Evolutionary conservation across 2,888 invertebrate species (phyloP), one percentile per base, ranked within the genome.

Genomic region (Willowsia nigromaculata): DNA sequence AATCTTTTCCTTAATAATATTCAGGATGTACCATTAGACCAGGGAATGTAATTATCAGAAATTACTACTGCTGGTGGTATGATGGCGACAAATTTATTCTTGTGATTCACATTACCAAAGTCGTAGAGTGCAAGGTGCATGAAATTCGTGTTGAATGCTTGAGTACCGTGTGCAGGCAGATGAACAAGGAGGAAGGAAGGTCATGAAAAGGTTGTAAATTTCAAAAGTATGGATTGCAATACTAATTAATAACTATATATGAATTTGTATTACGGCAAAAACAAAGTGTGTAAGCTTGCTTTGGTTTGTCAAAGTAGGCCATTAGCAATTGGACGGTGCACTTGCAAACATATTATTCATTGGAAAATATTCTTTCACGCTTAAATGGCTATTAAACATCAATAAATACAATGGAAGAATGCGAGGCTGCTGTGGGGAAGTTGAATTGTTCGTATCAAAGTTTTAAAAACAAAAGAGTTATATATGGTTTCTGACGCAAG

Each of bases 381-480:
- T 50, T 76, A 13, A 74, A 74, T 74, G 22, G 71, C 71, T 15
- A 74, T 65, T 74, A 74, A 50, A 50, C 53, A 76, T 50, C 30
- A 76, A 76, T 76, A 15, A 30, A 50, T 76, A 76, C 76, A 76
- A 76, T 76, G 50, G 47, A 76, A 76, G 50, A 76, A 76, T 76
- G 76, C 22, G 47, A 74, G 22, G 15, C 15, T 74, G 74, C 4
- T 76, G 27, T 50, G 76, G 33, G 53, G n/a, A 65, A 65, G 13
- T 76, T 40, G 71, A 74, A 76, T 76, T 76, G 76, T 76, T 76
- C 50, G 15, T 50, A 47, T 50, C 50, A 76, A 27, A 30, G 30
- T 50, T 76, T 76, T 47, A 50, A 76, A 76, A 76, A 76, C 50
- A 50, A 53, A 53, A 53, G 50, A 25, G 30, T 53, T 76, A 65